Base-by-base conservation (phyloP, 2,797 vertebrate genomes). In the Labroides dimidiatus region DNA sequence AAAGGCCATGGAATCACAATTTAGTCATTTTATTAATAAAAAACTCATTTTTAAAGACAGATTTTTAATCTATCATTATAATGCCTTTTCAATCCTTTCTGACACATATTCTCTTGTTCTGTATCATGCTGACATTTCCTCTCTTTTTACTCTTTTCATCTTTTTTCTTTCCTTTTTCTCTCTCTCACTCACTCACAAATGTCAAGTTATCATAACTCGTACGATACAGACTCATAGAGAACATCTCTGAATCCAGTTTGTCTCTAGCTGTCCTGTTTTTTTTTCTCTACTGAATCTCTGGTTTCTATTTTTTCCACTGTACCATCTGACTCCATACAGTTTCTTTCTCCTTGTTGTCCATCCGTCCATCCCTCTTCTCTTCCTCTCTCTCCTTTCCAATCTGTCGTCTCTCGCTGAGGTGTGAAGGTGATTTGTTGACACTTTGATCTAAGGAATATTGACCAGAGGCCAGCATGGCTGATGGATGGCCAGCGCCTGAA, bases 361-460 rank as follows among this genome's bases (percentile, higher is more conserved):
- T 24, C 21, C 3, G 11, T 24, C 21, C 57, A 56, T 45, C 41
- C 37, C 11, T 14, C 57, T 49, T 10, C 43, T 16, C 19, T 50
- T 23, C 30, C 20, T 61, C 17, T 9, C 14, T 14, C 43, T 55
- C 51, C 55, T 50, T 65, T 55, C 77, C 63, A 33, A 37, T 74
- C 75, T 64, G 53, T 59, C 55, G 42, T 70, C 72, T 80, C 67
- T 66, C 63, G 70, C 63, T 37, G 72, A 77, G 78, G 75, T 70
- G 81, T 82, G 78, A 91, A 87, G 85, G 82, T 87, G 86, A 91
- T 90, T 82, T 84, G 92, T 86, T 93, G 91, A 92, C 88, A 92
- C 75, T 87, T 89, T 81, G 86, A 88, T 91, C 70, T 77, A 72
- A 85, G 77, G 72, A 82, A 81, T 92, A 93, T 92, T 91, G 91